Conservation (phyloP, 1,140 invertebrate genomes). For the Sycophila sp. region DNA sequence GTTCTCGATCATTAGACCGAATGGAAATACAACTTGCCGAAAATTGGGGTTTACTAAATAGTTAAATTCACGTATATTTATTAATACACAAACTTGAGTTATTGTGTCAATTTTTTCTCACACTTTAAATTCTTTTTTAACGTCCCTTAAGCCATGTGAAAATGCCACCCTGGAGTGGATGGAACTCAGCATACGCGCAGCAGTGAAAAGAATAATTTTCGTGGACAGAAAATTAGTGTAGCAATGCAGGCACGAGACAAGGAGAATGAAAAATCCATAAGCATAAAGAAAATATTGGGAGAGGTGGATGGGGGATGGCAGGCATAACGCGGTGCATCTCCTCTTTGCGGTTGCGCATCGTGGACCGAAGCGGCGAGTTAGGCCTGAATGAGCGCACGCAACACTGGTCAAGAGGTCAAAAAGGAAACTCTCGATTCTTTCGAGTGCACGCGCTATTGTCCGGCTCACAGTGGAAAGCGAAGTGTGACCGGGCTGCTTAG, state of each 20-base stretch:
- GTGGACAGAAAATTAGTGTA: neutral
- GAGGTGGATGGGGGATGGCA: neutral
- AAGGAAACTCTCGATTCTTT: neutral
- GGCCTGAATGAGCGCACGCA: too few relatives aligned
- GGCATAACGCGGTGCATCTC: neutral
- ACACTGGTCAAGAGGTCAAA: neutral
- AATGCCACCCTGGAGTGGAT: conserved; percentile 28
- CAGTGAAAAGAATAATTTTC: conserved; percentile 1
- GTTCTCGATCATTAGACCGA: too few relatives aligned
- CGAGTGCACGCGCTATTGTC: neutral
- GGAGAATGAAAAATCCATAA: conserved; percentile 22
- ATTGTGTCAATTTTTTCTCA: too few relatives aligned
- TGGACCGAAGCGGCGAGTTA: too few relatives aligned
- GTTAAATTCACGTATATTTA: too few relatives aligned
- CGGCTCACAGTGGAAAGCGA: neutral
- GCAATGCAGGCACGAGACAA: neutral
- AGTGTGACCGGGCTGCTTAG: conserved; percentile 20
- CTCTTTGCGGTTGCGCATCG: too few relatives aligned
- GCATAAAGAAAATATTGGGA: neutral
- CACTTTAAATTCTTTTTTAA: conserved; percentile 14
- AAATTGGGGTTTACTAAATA: too few relatives aligned
- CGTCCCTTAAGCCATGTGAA: neutral
- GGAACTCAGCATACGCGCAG: neutral
- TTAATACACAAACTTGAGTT: too few relatives aligned
- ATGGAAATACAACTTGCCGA: too few relatives aligned